Base-by-base conservation (phyloP, 2,113 vertebrate species). In the Sula dactylatra region DNA sequence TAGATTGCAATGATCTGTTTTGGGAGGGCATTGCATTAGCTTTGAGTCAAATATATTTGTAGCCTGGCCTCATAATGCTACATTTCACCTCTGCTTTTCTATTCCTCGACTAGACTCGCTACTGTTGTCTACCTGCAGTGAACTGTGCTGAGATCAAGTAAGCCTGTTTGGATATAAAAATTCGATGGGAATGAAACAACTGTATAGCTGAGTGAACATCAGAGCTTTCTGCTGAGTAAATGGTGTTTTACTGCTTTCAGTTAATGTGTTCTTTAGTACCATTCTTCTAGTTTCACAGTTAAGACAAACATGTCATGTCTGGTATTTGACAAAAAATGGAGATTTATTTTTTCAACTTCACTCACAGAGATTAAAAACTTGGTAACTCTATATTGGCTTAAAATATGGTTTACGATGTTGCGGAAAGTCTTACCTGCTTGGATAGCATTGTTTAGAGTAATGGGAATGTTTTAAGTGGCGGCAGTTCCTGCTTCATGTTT, bases 141-240 rank as follows among this genome's bases (percentile, higher is more conserved):
- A 59, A 31, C 83, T 73, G 44, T 55, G 18, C 78, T 64, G 82
- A 98, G 81, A 94, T 80, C 97, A 83, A 97, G 98, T 98, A 96
- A 98, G 97, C 85, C 58, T 49, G 20, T 59, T 50, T 31, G 40
- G 32, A 62, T 81, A 13, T 58, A 70, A 69, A 89, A 93, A 36
- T 62, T 16, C 4, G 3, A 8, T n/a, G 56, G 83, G 44, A 72
- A 32, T 29, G 13, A 24, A 50, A 32, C 9, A 29, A 31, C 32
- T 93, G 22, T 31, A 34, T 61, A 86, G 65, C 52, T 49, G 67
- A 52, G 19, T 36, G 40, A 61, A 34, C 27, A 18, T 54, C 42
- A 0, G 34, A 90, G 50, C 40, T 88, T 88, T 81, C 31, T 87
- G 34, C 22, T 83, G 44, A 83, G 31, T 44, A 88, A 58, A 49